Conservation (phyloP, 2,888 invertebrate species). For the Fabriciana adippe region DNA sequence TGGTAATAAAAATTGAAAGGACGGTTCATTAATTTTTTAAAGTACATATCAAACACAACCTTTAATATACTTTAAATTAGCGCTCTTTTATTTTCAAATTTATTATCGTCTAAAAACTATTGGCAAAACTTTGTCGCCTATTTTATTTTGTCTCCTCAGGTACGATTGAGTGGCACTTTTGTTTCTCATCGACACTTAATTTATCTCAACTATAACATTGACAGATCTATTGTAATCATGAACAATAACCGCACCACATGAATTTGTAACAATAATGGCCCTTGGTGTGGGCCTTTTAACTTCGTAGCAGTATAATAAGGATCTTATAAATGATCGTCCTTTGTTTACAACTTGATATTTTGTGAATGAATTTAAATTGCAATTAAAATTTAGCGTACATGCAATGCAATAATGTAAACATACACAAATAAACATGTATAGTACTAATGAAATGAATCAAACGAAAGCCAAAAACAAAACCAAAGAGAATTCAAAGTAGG, state of each 20-base stretch:
- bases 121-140: not conserved
- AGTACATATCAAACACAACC: too few relatives aligned
- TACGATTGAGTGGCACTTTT: slow-evolving; percentile 27
- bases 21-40: too few relatives aligned
- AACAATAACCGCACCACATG: slow-evolving; percentile 65
- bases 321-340: slow-evolving; percentile 14
- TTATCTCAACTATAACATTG: slow-evolving; percentile 73
- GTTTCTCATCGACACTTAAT: slow-evolving; percentile 65
- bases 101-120: not conserved
- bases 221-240: slow-evolving; percentile 71
- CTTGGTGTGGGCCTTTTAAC: slow-evolving; percentile 38
- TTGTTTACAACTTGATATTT: slow-evolving; percentile 10
- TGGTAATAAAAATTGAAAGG: too few relatives aligned
- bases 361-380: not conserved
- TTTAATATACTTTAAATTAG: too few relatives aligned
- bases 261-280: slow-evolving; percentile 54
- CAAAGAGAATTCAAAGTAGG: slow-evolving; percentile 1
- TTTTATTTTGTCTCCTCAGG: slow-evolving; percentile 43
- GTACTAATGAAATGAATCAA: not conserved
- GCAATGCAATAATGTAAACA: not conserved
- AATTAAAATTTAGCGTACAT: slow-evolving; percentile 6
- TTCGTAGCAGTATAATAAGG: slow-evolving; percentile 21
- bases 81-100: too few relatives aligned
- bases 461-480: not conserved
- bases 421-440: not conserved